phyloP scores from a whole-genome alignment of 2,888 invertebrate genomes.

The Clivina fossor region DNA sequence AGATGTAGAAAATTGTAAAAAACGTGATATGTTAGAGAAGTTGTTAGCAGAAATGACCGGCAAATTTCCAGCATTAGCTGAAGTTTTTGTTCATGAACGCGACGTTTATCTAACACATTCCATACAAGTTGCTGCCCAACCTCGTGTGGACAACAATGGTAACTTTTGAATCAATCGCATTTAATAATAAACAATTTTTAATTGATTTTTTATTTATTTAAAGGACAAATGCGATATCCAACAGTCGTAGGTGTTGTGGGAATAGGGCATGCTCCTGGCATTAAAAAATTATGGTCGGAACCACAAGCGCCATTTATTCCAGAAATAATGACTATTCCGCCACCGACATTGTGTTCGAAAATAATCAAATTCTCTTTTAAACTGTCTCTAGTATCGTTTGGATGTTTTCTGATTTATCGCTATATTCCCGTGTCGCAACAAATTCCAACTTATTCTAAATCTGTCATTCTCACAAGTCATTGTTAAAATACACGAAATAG shows the following conservation, averaged over 20 bases:
- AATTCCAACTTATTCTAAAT: slow-evolving; percentile 19
- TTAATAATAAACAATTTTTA: no score
- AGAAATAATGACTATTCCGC: slow-evolving; percentile 61
- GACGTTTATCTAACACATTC: slow-evolving; percentile 90
- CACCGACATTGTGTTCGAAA: slow-evolving; percentile 66
- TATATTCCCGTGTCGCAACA: slow-evolving; percentile 49
- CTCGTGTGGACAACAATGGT: slow-evolving; percentile 38
- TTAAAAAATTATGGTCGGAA: slow-evolving; percentile 58
- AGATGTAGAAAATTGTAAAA: slow-evolving; percentile 93
- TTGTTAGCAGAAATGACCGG: slow-evolving; percentile 91
- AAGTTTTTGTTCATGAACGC: slow-evolving; percentile 91
- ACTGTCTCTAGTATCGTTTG: slow-evolving; percentile 57
- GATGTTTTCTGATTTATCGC: slow-evolving; percentile 58
- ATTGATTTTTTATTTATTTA: no score
- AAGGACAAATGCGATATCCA: slow-evolving; percentile 56
- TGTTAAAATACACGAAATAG: slow-evolving; percentile 21
- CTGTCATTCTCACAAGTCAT: no score
- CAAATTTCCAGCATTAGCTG: slow-evolving; percentile 87
- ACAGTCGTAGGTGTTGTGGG: slow-evolving; percentile 97
- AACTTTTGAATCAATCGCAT: neutral
- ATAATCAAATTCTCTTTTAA: slow-evolving; percentile 64
- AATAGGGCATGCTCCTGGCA: slow-evolving; percentile 93
- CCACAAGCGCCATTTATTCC: slow-evolving; percentile 54
- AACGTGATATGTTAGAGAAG: slow-evolving; percentile 86
- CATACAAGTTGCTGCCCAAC: slow-evolving; percentile 70